Conservation (phyloP, 2,113 vertebrate genomes). For the Danionella cerebrum region DNA sequence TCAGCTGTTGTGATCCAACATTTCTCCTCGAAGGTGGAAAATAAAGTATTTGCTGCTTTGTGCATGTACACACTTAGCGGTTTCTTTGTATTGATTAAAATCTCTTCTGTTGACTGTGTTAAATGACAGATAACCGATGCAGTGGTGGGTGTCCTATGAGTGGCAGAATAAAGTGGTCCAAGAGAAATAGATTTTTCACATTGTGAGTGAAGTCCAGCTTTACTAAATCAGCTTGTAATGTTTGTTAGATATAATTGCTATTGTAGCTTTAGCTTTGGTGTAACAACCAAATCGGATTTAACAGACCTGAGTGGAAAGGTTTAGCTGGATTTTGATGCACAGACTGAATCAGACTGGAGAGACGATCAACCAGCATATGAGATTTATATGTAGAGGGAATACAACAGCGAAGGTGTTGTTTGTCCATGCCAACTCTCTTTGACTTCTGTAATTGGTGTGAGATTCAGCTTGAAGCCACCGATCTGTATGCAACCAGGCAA, state of each 20-base stretch:
- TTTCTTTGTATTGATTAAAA: constrained; percentile 13
- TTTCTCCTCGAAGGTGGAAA: not conserved
- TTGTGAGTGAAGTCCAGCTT: not conserved
- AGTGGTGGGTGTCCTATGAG: constrained; percentile 3
- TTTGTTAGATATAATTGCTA: not conserved
- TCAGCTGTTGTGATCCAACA: not conserved
- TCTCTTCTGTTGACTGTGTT: not conserved
- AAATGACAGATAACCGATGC: constrained; percentile 22
- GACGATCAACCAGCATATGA: not conserved
- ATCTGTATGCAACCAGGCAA: constrained; percentile 32
- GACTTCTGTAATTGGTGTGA: constrained; percentile 50
- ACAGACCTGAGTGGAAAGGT: not conserved
- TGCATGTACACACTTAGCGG: not conserved
- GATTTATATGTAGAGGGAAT: not conserved
- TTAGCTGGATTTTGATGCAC: not conserved
- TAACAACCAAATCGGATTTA: too few relatives aligned
- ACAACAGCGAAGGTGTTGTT: constrained; percentile 15
- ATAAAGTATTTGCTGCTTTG: not conserved
- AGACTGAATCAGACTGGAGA: not conserved
- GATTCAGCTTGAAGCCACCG: constrained; percentile 33
- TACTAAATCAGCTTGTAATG: not conserved
- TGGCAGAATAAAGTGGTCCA: constrained; percentile 4
- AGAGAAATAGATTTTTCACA: constrained; percentile 14
- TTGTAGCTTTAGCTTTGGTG: not conserved
- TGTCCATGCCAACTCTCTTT: constrained; percentile 22